Percentiles rank a stretch among this genome's conserved stretches.
Conservation (phyloP, 2,113 vertebrate genomes). For the Hippocampus abdominalis region DNA sequence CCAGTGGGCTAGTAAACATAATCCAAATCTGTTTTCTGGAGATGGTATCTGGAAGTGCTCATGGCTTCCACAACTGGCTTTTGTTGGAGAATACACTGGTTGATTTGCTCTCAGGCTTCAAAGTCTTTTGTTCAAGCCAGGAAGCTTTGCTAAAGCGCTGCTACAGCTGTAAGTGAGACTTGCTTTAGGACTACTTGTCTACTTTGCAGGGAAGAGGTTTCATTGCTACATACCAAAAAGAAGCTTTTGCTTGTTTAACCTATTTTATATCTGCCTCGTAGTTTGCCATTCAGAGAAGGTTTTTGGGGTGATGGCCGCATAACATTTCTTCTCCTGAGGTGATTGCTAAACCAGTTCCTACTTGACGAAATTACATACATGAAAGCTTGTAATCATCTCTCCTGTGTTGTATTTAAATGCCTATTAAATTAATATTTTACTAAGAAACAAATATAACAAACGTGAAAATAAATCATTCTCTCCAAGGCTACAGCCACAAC, state of each 20-base stretch:
- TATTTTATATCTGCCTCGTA: conserved; percentile 12
- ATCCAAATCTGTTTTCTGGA: conserved; percentile 57
- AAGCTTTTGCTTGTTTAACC: conserved; percentile 26
- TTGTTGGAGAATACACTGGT: conserved; percentile 63
- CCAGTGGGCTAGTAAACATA: conserved; percentile 40
- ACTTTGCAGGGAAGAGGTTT: conserved; percentile 34
- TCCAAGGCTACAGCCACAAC: not conserved
- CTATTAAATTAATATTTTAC: not conserved
- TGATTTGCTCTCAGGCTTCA: conserved; percentile 69
- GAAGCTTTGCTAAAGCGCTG: conserved; percentile 48
- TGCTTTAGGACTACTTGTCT: conserved; percentile 47
- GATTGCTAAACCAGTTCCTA: not conserved
- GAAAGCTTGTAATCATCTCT: not conserved
- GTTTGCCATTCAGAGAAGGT: conserved; percentile 20
- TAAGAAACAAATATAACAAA: not conserved
- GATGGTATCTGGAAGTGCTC: conserved; percentile 66
- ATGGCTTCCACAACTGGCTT: conserved; percentile 63
- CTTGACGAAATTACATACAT: not conserved
- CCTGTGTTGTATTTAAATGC: not conserved
- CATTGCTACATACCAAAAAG: conserved; percentile 24
- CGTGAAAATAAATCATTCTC: not conserved
- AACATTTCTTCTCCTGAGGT: conserved; percentile 15
- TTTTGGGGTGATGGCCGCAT: conserved; percentile 12
- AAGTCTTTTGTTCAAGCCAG: conserved; percentile 61
- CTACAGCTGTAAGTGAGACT: conserved; percentile 39